Conservation (phyloP, 1,140 invertebrate species). For the Galendromus occidentalis region DNA sequence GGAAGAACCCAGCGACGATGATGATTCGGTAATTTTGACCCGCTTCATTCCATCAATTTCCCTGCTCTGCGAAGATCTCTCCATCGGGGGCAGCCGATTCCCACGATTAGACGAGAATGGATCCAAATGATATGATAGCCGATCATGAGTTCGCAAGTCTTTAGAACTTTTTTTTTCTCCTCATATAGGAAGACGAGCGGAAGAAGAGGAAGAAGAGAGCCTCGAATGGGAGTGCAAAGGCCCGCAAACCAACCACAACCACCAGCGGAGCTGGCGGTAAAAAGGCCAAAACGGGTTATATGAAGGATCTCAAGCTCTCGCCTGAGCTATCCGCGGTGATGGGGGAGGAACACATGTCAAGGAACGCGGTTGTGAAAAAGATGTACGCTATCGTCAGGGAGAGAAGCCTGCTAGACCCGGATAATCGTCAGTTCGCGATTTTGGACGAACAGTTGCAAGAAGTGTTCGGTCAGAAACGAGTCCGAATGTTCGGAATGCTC, state of each 20-base stretch:
- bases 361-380: constrained; percentile 78
- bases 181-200: constrained; percentile 17
- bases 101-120: no score
- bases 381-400: constrained; percentile 83
- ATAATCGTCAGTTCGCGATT: not conserved
- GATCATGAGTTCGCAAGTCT: no score
- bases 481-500: constrained; percentile 3
- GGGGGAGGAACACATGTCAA: constrained; percentile 58
- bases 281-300: constrained; percentile 46
- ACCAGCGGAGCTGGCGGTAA: constrained; percentile 22
- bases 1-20: not conserved
- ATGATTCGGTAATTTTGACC: not conserved
- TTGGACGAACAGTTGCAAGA: not conserved
- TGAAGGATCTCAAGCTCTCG: constrained; percentile 56
- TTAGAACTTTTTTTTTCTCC: no score
- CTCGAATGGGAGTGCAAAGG: constrained; percentile 10
- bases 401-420: constrained; percentile 43
- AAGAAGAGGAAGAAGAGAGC: constrained; percentile 18
- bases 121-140: no score
- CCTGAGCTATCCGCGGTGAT: constrained; percentile 63
- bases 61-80: no score
- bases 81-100: no score
- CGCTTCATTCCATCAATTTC: no score
- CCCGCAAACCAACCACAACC: constrained; percentile 17
- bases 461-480: not conserved